Evolutionary conservation across 2,113 vertebrate species (phyloP).

Genomic region (Hydrolagus affinis): DNA sequence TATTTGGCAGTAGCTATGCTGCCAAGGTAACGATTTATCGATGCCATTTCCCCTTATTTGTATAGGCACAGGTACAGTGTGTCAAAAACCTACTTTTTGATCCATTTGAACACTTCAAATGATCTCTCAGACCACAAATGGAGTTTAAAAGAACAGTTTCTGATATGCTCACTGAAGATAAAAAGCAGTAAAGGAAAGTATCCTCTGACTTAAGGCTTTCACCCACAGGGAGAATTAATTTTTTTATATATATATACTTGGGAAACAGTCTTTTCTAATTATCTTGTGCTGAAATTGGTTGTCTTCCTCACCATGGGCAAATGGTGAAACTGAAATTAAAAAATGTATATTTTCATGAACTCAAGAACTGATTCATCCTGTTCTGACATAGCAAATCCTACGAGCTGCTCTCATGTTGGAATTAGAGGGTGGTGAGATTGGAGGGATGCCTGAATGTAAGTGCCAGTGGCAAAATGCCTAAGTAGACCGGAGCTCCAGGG

Average conservation of each 20-base stretch:
- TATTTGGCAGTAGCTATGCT: not conserved
- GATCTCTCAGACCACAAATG: not conserved
- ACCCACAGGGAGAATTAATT: not conserved
- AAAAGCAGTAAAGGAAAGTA: too few relatives aligned
- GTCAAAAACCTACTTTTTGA: not conserved
- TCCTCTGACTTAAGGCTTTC: too few relatives aligned
- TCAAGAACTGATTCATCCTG: not conserved
- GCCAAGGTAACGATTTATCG: not conserved
- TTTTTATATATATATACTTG: not conserved
- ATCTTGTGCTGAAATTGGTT: not conserved
- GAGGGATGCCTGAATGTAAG: not conserved
- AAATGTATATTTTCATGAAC: not conserved
- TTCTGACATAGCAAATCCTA: too few relatives aligned
- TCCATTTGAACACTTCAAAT: not conserved
- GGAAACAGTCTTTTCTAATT: too few relatives aligned
- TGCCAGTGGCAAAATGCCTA: not conserved
- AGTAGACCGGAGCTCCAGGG: not conserved
- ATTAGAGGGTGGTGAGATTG: not conserved
- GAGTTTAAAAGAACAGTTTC: not conserved
- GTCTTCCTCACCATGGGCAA: not conserved
- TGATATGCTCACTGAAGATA: not conserved
- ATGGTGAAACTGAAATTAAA: not conserved
- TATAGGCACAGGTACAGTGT: not conserved
- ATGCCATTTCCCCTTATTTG: conserved; percentile 11
- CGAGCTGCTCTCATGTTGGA: not conserved